Evolutionary conservation across 1,140 invertebrate species (phyloP).

Genomic region (Microplitis mediator): DNA sequence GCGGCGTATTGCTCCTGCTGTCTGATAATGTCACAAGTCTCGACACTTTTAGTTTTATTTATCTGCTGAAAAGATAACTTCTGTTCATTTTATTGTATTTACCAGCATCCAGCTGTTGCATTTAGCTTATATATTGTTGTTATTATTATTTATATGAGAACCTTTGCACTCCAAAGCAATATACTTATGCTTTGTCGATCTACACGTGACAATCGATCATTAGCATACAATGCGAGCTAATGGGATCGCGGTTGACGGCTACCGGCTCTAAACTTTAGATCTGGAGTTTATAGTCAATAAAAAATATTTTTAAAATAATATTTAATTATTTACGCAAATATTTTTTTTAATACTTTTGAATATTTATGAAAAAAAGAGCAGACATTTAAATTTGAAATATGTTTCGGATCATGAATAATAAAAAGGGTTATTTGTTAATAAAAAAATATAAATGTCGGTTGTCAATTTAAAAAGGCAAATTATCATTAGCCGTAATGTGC

Average conservation of each 20-base stretch:
- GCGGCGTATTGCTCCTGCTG: background rate
- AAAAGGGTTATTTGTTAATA: no score
- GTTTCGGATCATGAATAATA: no score
- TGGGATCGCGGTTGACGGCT: constrained; percentile 52
- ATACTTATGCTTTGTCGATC: constrained; percentile 42
- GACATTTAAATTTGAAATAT: no score
- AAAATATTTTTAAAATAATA: no score
- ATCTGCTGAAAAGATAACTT: background rate
- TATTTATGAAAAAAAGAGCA: no score
- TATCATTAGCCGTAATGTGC: background rate
- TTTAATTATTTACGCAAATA: no score
- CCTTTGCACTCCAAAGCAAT: constrained; percentile 44
- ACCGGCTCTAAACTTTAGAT: constrained; percentile 29
- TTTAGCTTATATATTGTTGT: background rate
- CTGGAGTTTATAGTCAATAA: no score
- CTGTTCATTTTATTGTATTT: background rate
- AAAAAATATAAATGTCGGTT: background rate
- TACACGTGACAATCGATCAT: constrained; percentile 49
- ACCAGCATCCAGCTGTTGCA: no score
- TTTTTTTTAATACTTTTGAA: no score
- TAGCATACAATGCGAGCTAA: constrained; percentile 56
- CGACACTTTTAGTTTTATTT: background rate
- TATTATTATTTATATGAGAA: constrained; percentile 32
- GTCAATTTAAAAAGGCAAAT: background rate
- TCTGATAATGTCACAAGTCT: background rate